Evolutionary conservation across 2,888 invertebrate genomes (phyloP).

Genomic region (Clanis bilineata): DNA sequence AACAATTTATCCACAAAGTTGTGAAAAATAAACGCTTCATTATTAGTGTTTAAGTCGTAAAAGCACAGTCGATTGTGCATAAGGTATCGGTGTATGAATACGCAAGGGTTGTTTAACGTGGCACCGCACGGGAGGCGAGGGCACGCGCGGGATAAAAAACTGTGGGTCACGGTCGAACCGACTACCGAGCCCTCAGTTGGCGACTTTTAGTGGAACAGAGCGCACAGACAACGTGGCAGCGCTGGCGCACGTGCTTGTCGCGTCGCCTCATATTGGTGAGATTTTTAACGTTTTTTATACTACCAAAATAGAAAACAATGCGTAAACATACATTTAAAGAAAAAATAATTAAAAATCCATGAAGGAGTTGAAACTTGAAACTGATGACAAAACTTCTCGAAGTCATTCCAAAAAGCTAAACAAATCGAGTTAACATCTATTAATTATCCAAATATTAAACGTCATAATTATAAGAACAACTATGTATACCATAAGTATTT

Average conservation of each 20-base stretch:
- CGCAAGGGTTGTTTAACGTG: constrained; percentile 70
- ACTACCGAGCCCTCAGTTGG: constrained; percentile 53
- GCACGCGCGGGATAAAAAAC: constrained; percentile 70
- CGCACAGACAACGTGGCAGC: constrained; percentile 40
- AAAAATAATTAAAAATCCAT: background rate
- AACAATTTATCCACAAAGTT: background rate
- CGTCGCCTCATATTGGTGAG: too few relatives aligned
- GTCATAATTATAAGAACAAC: too few relatives aligned
- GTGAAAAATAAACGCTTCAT: background rate
- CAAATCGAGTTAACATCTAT: too few relatives aligned
- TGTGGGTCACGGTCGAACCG: constrained; percentile 61
- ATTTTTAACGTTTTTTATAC: background rate
- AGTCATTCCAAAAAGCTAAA: too few relatives aligned
- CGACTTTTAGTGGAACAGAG: constrained; percentile 55
- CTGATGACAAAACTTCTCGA: too few relatives aligned
- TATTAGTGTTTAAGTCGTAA: background rate
- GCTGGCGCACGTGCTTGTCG: constrained; percentile 45
- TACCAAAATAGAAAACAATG: background rate
- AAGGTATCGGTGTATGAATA: constrained; percentile 66
- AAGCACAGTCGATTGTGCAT: constrained; percentile 32
- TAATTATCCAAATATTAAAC: too few relatives aligned
- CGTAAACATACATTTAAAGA: background rate
- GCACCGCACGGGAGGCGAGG: constrained; percentile 49
- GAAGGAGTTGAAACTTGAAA: background rate
- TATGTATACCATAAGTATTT: too few relatives aligned